Conservation (phyloP, 2,797 vertebrate species). For the Galago senegalensis region DNA sequence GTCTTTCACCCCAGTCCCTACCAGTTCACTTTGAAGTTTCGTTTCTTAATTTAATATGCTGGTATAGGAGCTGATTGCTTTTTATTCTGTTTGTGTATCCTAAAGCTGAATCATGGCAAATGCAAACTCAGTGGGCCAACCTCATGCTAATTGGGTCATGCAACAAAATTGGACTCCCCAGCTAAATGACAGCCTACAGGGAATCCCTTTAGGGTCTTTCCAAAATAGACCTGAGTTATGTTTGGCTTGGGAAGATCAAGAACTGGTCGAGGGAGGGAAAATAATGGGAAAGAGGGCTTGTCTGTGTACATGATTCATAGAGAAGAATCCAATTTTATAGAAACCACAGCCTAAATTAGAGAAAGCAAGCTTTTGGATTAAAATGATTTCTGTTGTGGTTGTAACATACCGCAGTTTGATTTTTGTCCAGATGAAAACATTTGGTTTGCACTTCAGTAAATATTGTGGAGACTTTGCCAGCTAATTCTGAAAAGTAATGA, state of each 20-base stretch:
- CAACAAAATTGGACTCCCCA: conserved; percentile 74
- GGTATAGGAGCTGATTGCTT: not conserved
- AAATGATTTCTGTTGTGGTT: conserved; percentile 90
- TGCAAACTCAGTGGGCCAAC: not conserved
- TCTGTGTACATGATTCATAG: conserved; percentile 84
- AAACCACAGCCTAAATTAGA: conserved; percentile 88
- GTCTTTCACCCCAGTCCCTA: not conserved
- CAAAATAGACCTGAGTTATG: conserved; percentile 80
- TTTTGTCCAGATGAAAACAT: conserved; percentile 91
- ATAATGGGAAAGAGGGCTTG: conserved; percentile 64
- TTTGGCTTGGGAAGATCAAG: conserved; percentile 83
- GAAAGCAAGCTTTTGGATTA: conserved; percentile 88
- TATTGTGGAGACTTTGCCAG: conserved; percentile 89
- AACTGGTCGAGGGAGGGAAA: conserved; percentile 17
- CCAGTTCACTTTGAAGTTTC: conserved; percentile 14
- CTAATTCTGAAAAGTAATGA: conserved; percentile 90
- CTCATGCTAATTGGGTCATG: not conserved
- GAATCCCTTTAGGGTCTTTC: conserved; percentile 81
- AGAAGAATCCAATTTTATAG: conserved; percentile 87
- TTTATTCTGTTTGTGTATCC: not conserved
- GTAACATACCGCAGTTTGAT: conserved; percentile 89
- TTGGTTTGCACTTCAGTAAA: conserved; percentile 91
- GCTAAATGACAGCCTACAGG: conserved; percentile 75
- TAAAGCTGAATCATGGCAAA: not conserved
- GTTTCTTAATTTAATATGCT: not conserved